Evolutionary conservation across 2,888 invertebrate genomes (phyloP), one percentile per base, ranked within the genome.

Genomic region (Harpalus rubripes): DNA sequence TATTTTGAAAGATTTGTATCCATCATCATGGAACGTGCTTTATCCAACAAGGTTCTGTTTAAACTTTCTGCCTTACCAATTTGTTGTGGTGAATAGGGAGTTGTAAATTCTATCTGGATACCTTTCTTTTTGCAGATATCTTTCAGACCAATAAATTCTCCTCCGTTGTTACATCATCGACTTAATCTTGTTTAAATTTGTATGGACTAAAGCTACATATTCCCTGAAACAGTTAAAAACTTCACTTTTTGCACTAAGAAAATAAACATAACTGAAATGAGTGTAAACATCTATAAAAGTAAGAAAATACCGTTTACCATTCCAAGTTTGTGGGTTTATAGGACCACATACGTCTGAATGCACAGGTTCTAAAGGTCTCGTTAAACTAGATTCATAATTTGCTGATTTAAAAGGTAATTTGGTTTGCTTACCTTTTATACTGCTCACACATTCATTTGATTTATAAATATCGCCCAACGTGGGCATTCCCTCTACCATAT

Each of bases 401-500:
- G 22, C 3, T 22, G 22, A 22, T 3, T 22, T 22, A 22, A 22
- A 22, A 22, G 22, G 52, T 52, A 52, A 52, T 52, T 52, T 52
- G n/a, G 52, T 52, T 52, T 52, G 52, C 52, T 52, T 52, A 52
- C 52, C 52, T n/a, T 52, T 52, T 52, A 52, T 52, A 5, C 52
- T 3, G n/a, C 52, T 52, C 52, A 22, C 22, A 22, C 22, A 22
- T 22, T 22, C 22, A 22, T 22, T 22, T 22, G 22, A 22, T 3
- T 22, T 22, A 22, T 22, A 22, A 22, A 22, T 22, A 22, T 22
- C 3, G 3, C 3, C 3, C 1, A 22, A 22, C 3, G 22, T n/a
- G n/a, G n/a, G n/a, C n/a, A n/a, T n/a, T n/a, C n/a, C n/a, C n/a
- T n/a, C n/a, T n/a, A n/a, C n/a, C n/a, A n/a, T n/a, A n/a, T n/a